Evolutionary conservation across 2,113 vertebrate genomes (phyloP).

Genomic region (Chamaetylas fuelleborni): DNA sequence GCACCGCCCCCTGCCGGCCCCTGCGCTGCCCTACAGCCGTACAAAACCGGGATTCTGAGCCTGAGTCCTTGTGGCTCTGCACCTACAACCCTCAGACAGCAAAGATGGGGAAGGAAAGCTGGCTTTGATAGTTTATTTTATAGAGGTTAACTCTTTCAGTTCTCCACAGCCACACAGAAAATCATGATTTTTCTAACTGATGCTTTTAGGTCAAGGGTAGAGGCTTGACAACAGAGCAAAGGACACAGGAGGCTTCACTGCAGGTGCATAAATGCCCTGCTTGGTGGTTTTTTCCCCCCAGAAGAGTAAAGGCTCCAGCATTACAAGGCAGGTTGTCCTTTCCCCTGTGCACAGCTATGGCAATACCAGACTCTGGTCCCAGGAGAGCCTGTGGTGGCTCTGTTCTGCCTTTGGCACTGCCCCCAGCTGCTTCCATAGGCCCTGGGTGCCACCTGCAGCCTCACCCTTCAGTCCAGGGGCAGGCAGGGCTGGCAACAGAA

Average conservation of each 20-base stretch:
- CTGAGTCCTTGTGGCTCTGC: rapidly evolving
- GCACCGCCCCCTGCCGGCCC: conserved; percentile 29
- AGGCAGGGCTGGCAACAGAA: not conserved
- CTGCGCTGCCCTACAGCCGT: rapidly evolving
- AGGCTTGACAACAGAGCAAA: not conserved
- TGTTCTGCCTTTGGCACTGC: not conserved
- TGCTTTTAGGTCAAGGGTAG: not conserved
- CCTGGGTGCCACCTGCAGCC: not conserved
- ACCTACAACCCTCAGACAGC: rapidly evolving
- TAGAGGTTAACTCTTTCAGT: not conserved
- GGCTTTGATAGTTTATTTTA: not conserved
- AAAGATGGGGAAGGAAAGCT: rapidly evolving
- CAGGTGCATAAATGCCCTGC: not conserved
- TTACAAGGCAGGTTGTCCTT: not conserved
- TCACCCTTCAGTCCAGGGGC: rapidly evolving
- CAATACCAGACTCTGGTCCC: not conserved
- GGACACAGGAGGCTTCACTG: rapidly evolving
- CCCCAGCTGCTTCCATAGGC: not conserved
- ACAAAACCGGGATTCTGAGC: rapidly evolving
- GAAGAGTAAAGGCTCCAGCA: not conserved
- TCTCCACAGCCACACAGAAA: not conserved
- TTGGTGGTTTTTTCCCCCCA: rapidly evolving
- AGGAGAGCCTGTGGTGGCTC: not conserved
- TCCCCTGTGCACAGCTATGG: no score
- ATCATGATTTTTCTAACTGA: rapidly evolving